Evolutionary conservation across 2,888 invertebrate species (phyloP).

Genomic region (Hypsopygia costalis): DNA sequence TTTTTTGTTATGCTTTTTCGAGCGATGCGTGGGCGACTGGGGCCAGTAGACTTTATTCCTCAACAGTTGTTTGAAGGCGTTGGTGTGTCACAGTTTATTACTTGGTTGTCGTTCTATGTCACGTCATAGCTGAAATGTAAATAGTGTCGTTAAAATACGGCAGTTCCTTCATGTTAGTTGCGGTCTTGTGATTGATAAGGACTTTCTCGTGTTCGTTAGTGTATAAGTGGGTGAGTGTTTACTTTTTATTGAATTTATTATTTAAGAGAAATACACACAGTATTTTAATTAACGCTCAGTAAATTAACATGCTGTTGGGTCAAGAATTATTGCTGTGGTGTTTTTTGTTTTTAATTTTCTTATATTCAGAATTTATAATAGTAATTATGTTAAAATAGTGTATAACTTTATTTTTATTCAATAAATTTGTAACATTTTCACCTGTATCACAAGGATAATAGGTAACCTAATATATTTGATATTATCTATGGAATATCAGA

Average conservation of each 20-base stretch:
- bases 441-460: too few species aligned
- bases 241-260: constrained; percentile 14
- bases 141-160: constrained; percentile 60
- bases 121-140: constrained; percentile 62
- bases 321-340: too few species aligned
- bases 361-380: too few species aligned
- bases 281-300: neutral
- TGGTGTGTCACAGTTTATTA: constrained; percentile 76
- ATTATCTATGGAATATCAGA: too few species aligned
- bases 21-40: constrained; percentile 67
- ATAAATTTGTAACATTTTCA: too few species aligned
- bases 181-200: constrained; percentile 54
- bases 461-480: too few species aligned
- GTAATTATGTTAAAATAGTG: too few species aligned
- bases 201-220: constrained; percentile 50
- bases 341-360: too few species aligned
- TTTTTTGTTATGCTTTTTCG: constrained; percentile 67
- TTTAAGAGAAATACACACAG: neutral
- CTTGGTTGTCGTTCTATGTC: constrained; percentile 56
- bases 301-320: neutral
- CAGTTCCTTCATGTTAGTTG: constrained; percentile 52
- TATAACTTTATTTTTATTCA: too few species aligned
- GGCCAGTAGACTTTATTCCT: constrained; percentile 63
- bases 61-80: constrained; percentile 76
- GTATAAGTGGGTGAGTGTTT: constrained; percentile 43